phyloP scores from a whole-genome alignment of 1,140 invertebrate species.

The Gyrodactylus salaris region DNA sequence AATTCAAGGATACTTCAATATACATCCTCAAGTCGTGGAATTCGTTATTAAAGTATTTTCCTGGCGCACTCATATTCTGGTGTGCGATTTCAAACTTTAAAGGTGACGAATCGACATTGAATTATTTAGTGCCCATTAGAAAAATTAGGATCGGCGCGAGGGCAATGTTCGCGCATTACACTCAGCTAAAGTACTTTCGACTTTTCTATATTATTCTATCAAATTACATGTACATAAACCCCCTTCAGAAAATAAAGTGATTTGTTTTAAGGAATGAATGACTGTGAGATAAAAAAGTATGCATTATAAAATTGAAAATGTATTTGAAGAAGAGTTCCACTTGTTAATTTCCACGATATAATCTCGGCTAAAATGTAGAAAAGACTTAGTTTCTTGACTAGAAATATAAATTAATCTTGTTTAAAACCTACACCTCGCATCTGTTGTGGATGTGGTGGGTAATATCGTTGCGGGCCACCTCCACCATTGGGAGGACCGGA shows the following conservation, averaged over 20 bases:
- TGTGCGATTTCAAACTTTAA: not conserved
- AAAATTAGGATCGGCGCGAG: slow-evolving; percentile 10
- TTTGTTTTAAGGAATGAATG: not conserved
- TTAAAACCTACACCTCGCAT: no score
- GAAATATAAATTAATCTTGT: no score
- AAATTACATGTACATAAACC: slow-evolving; percentile 56
- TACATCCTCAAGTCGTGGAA: not conserved
- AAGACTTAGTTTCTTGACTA: no score
- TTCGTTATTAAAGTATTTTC: not conserved
- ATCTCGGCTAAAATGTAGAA: no score
- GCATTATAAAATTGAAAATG: no score
- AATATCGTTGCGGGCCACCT: no score
- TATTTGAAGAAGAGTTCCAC: no score
- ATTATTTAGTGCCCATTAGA: not conserved
- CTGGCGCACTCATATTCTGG: not conserved
- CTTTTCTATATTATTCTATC: slow-evolving; percentile 55
- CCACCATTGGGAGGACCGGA: no score
- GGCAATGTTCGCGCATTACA: slow-evolving; percentile 48
- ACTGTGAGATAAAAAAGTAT: no score
- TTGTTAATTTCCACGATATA: no score
- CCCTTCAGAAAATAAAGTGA: slow-evolving; percentile 19
- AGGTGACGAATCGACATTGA: not conserved
- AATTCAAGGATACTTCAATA: not conserved
- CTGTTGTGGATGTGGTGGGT: no score
- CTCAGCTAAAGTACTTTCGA: slow-evolving; percentile 66